Base-by-base conservation (phyloP, 2,113 vertebrate genomes). In the Saguinus imperator region DNA sequence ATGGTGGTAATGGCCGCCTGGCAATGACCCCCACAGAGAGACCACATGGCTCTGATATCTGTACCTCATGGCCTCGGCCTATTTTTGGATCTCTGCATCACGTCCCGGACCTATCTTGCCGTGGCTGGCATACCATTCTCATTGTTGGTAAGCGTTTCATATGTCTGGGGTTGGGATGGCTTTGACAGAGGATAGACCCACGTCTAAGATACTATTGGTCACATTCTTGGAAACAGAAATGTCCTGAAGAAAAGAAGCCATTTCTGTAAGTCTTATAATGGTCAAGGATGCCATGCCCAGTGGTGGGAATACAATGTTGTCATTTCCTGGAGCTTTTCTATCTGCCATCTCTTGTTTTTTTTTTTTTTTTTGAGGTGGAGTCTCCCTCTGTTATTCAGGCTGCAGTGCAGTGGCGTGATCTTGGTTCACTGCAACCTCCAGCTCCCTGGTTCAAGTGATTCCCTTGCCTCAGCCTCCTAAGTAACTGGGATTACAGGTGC, bases 51-150 rank as follows among this genome's bases (percentile, higher is more conserved):
- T 99, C 99, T 0, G 99, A 99, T 98, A 99, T 99, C 87, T 99
- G 99, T 97, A 99, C 99, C 32, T 99, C 99, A 0, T 99, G 99
- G 98, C 99, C 99, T 77, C 99, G 99, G 40, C 99, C 99, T 83
- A 99, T 99, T 98, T 99, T 99, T 98, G 99, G 99, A 89, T 99
- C 99, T 0, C 97, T 99, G n/a, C 99, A 99, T 98, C 99, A 99
- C 0, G 99, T 99, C 70, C 99, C 99, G 10, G 99, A 99, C 97
- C 98, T 99, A 57, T 99, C 99, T 0, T 99, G 99, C 97, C 98
- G 99, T 50, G 99, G 99, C n/a, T 99, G 99, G 99, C 99, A 99
- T 97, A 99, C 99, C 73, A 99, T 99, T 96, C 99, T 99, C 91
- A 99, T 99, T 84, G 99, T 99, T 98, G 99, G 99, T 99, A 95